A percentile compares a stretch with the other conserved stretches of the same genome.
These are phyloP conservation scores for Centropristis striata DNA, from an alignment of 2,113 vertebrate genomes.

Conservation along the genomic window DNA sequence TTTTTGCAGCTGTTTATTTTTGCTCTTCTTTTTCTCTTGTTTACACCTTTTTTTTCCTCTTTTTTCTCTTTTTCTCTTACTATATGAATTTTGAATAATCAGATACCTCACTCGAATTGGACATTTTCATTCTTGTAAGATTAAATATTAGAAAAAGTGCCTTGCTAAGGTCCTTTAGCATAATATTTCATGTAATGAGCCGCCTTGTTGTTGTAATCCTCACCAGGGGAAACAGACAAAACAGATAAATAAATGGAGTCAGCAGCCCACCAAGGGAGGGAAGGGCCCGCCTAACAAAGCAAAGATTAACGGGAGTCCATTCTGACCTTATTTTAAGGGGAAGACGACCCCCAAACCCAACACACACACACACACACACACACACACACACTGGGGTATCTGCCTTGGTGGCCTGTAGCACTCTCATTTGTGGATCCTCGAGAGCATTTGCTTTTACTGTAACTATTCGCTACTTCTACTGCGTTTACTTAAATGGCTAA, in stretches of 20 bases:
- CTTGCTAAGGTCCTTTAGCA: neutral
- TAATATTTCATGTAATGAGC: conserved; percentile 7
- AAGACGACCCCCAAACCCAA: conserved; percentile 1
- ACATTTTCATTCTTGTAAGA: neutral
- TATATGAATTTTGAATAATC: no score
- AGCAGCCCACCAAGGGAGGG: conserved; percentile 46
- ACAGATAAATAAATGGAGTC: conserved; percentile 53
- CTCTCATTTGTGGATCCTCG: neutral
- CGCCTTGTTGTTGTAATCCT: conserved; percentile 43
- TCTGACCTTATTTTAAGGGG: conserved; percentile 61
- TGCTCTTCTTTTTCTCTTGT: conserved; percentile 7
- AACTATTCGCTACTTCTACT: neutral
- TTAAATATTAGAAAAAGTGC: neutral
- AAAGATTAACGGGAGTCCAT: conserved; percentile 76
- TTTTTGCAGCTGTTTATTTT: conserved; percentile 6
- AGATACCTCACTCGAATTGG: neutral
- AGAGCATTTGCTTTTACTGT: neutral
- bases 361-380: conserved; percentile 25
- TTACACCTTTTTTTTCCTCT: neutral
- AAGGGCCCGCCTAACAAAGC: conserved; percentile 71
- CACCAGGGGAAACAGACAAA: conserved; percentile 17
- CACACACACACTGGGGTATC: conserved; percentile 14
- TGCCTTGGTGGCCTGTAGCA: conserved; percentile 3
- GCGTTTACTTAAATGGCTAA: neutral
- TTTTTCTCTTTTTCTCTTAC: neutral